Evolutionary conservation across 1,140 invertebrate genomes (phyloP).

Genomic region (Solenopsis fugax): DNA sequence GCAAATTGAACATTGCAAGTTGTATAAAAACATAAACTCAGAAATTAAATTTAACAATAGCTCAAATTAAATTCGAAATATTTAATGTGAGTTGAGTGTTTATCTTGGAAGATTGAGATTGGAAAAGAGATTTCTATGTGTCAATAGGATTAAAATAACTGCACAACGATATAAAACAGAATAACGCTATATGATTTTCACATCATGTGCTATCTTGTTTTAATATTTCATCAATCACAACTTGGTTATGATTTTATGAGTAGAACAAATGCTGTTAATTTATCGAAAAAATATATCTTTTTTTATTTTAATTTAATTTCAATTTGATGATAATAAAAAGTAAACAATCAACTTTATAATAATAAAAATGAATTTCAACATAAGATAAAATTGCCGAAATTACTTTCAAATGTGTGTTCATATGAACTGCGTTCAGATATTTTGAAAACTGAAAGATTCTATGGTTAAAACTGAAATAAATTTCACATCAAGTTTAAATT

Average conservation of each 20-base stretch:
- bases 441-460: not conserved
- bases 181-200: conserved; percentile 27
- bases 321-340: conserved; percentile 39
- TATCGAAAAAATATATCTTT: not conserved
- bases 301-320: not conserved
- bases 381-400: not conserved
- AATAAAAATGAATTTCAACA: not conserved
- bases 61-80: conserved; percentile 26
- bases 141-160: conserved; percentile 51
- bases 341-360: not conserved
- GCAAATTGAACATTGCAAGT: not conserved
- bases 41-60: conserved; percentile 35
- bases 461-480: not conserved
- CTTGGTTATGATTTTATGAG: not conserved
- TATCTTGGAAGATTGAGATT: conserved; percentile 44
- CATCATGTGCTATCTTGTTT: not conserved
- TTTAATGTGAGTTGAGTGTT: conserved; percentile 9
- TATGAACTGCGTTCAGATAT: too few relatives aligned
- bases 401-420: not conserved
- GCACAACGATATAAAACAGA: not conserved
- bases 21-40: not conserved
- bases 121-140: conserved; percentile 36
- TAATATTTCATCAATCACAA: conserved; percentile 37
- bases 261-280: not conserved
- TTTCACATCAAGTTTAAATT: not conserved